Percentiles rank a stretch among this genome's conserved stretches.
Evolutionary conservation across 1,140 invertebrate genomes (phyloP).

Genomic region (Psix sp.): DNA sequence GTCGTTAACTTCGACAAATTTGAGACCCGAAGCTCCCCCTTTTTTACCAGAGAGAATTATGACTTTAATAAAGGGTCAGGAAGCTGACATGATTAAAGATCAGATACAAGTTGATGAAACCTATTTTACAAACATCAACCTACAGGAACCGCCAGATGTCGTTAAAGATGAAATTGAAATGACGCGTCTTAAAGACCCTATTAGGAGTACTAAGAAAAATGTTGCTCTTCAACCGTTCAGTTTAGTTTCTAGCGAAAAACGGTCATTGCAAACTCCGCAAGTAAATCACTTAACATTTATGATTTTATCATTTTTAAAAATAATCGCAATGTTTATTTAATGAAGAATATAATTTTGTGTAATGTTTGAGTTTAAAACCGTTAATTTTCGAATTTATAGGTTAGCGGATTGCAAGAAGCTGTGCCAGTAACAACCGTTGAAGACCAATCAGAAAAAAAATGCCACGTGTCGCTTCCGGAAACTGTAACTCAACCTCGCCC

Average conservation of each 20-base stretch:
- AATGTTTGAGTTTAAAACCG: too few species aligned
- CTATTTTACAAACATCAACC: conserved; percentile 17
- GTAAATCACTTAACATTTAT: conserved; percentile 10
- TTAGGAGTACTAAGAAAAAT: conserved; percentile 11
- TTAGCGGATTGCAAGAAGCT: too few species aligned
- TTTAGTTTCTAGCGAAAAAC: conserved; percentile 24
- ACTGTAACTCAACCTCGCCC: too few species aligned
- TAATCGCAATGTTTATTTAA: neutral
- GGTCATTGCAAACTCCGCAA: conserved; percentile 11
- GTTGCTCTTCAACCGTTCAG: conserved; percentile 30
- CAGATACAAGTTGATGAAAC: conserved; percentile 13
- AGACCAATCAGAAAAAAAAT: too few species aligned
- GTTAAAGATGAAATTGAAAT: conserved; percentile 15
- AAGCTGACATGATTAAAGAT: neutral
- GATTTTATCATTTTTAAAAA: neutral
- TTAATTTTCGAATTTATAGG: too few species aligned
- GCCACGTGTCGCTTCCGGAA: too few species aligned
- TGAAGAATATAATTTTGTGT: neutral
- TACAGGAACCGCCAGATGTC: conserved; percentile 2
- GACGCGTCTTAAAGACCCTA: conserved; percentile 4
- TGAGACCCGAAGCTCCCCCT: conserved; percentile 41
- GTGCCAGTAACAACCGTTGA: too few species aligned
- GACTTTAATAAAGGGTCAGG: conserved; percentile 34
- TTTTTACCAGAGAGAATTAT: conserved; percentile 45
- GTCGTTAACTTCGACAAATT: conserved; percentile 20